Evolutionary conservation across 37 sponge, comb jelly and placozoan species (phyloP).

Genomic region (Amphimedon queenslandica): DNA sequence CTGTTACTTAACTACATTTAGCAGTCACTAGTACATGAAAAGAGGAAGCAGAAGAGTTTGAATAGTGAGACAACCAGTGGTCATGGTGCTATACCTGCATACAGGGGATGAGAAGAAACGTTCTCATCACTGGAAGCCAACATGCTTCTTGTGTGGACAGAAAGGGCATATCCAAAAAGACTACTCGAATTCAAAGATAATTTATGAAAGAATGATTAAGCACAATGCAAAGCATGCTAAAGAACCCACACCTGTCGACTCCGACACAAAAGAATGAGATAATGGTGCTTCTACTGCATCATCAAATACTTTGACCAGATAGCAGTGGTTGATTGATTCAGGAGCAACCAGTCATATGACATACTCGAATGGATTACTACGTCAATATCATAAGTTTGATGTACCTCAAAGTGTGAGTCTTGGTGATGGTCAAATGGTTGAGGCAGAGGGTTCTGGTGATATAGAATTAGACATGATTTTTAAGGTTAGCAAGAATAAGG

Average conservation of each 20-base stretch:
- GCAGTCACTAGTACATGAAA: slow-evolving; percentile 35
- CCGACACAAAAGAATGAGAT: not conserved
- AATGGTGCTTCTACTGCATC: slow-evolving; percentile 14
- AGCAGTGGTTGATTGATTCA: slow-evolving; percentile 45
- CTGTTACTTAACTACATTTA: slow-evolving; percentile 24
- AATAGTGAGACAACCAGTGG: not conserved
- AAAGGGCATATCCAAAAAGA: slow-evolving; percentile 3
- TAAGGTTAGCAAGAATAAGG: slow-evolving; percentile 16
- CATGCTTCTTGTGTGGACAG: not conserved
- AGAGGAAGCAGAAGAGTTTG: not conserved
- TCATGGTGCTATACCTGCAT: not conserved
- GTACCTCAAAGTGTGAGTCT: not conserved
- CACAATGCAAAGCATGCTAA: too few relatives aligned
- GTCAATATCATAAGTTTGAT: not conserved
- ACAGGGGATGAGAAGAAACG: not conserved
- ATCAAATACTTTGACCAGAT: not conserved
- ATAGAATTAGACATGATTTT: slow-evolving; percentile 28
- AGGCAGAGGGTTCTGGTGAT: not conserved
- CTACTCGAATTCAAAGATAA: not conserved
- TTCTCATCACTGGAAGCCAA: not conserved
- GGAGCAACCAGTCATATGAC: slow-evolving; percentile 5
- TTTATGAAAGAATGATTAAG: too few relatives aligned
- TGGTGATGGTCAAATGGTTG: not conserved
- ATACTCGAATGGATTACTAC: not conserved
- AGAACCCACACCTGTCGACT: not conserved